Conservation (phyloP, 2,797 vertebrate species). For the Oryzias dopingdopingensis region DNA sequence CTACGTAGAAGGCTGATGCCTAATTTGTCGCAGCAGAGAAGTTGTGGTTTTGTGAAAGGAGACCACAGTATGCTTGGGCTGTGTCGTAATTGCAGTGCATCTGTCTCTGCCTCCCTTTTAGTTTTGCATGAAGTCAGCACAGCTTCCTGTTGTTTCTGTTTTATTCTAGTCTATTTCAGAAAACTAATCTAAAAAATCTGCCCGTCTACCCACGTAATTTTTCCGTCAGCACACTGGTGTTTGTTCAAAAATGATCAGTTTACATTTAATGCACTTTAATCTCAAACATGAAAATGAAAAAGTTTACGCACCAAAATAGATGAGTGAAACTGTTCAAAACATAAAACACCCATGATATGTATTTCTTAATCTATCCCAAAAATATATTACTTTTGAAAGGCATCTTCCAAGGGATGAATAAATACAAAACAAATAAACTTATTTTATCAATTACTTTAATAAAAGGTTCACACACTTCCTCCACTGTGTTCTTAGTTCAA, state of each 20-base stretch:
- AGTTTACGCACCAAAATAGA: background rate
- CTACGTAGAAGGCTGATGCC: conserved; percentile 28
- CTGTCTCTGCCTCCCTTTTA: conserved; percentile 45
- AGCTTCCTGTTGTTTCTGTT: conserved; percentile 66
- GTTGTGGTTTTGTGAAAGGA: conserved; percentile 41
- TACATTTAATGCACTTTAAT: conserved; percentile 25
- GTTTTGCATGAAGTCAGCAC: conserved; percentile 42
- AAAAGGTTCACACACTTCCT: conserved; percentile 8
- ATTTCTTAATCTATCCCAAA: too few relatives aligned
- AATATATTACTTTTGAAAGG: too few relatives aligned
- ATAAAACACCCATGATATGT: too few relatives aligned
- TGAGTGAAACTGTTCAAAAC: background rate
- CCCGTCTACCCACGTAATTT: conserved; percentile 10
- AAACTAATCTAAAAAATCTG: conserved; percentile 44
- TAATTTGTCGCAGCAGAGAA: conserved; percentile 32
- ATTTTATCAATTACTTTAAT: background rate
- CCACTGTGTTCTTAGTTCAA: background rate
- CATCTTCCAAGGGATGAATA: too few relatives aligned
- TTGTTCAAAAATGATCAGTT: conserved; percentile 6
- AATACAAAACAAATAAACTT: background rate
- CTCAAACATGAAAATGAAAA: background rate
- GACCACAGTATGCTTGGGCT: conserved; percentile 49
- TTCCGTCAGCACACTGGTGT: conserved; percentile 5
- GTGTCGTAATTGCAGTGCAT: conserved; percentile 60
- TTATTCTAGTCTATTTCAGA: conserved; percentile 30